Evolutionary conservation across 2,113 vertebrate genomes (phyloP), one percentile per base, ranked within the genome.

Genomic region (Mesocricetus auratus): DNA sequence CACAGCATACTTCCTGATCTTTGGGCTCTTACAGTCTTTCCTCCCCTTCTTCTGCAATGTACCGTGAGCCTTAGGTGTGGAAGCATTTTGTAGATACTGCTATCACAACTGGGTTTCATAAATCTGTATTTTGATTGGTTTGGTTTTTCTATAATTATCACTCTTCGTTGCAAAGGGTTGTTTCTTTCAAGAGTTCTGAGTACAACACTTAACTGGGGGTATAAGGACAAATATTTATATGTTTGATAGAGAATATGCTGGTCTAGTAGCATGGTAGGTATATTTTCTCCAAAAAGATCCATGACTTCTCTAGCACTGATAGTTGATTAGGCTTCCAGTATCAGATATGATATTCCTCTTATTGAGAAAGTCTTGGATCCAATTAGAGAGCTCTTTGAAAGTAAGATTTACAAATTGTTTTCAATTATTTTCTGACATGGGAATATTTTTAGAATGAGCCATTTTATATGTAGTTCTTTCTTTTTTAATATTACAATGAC

Each of bases 351-450:
- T 42, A 24, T 74, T 74, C 24, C 8, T 42, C 39, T 42, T 42
- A 24, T 74, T 42, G 10, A 42, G 9, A 74, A 7, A 11, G 39
- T 26, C 22, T 74, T 74, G 13, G 11, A 24, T 74, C 10, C 39
- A 42, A 74, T 74, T 74, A 42, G 9, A 74, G 39, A 74, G 1
- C 10, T 74, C 8, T 73, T 71, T 71, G n/a, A 75, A 74, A 77
- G 13, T 12, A 45, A 87, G 29, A 89, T 15, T 90, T 96, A 86
- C 90, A 92, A 90, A 93, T 89, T 45, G 83, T 93, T 96, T 96
- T 94, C n/a, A 94, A 56, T 29, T 90, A 56, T 91, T 95, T 86
- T 89, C 75, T 69, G 71, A 90, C 50, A 89, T 21, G 82, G 17
- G 29, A 77, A 77, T 82, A 64, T 42, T 90, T 71, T 71, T 75